These are phyloP conservation scores for Bursaphelenchus okinawaensis DNA, from an alignment of 2,888 invertebrate genomes.

Conservation along the genomic window DNA sequence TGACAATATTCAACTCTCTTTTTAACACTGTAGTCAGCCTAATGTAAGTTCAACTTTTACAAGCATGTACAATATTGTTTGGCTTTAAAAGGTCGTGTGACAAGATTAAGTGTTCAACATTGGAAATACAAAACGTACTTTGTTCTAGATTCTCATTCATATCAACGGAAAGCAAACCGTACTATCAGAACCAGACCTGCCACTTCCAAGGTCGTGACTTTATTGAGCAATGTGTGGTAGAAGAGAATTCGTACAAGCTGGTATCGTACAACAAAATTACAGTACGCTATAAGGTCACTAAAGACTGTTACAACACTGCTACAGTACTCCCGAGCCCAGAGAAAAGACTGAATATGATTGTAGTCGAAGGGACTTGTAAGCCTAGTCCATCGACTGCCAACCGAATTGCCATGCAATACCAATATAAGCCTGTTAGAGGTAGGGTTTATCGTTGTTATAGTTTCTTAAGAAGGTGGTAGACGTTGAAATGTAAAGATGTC, in stretches of 20 bases:
- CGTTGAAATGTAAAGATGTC: background rate
- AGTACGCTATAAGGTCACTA: background rate
- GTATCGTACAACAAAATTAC: background rate
- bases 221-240: conserved; percentile 20
- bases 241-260: background rate
- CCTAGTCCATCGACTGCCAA: background rate
- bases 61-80: too few relatives aligned
- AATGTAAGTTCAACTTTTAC: background rate
- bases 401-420: background rate
- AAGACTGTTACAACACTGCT: conserved; percentile 2
- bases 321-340: conserved; percentile 9
- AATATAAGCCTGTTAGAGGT: conserved; percentile 9
- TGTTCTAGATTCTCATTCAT: background rate
- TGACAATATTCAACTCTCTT: background rate
- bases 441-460: too few relatives aligned
- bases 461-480: too few relatives aligned
- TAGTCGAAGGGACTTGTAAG: conserved; percentile 13
- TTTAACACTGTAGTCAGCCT: background rate
- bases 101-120: too few relatives aligned
- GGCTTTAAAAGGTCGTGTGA: too few relatives aligned
- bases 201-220: conserved; percentile 16
- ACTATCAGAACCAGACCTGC: conserved; percentile 9
- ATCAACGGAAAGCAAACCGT: background rate
- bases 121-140: too few relatives aligned
- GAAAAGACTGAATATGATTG: conserved; percentile 1